Evolutionary conservation across 2,888 invertebrate species (phyloP), one percentile per base, ranked within the genome.

Genomic region (Andrena bucephala): DNA sequence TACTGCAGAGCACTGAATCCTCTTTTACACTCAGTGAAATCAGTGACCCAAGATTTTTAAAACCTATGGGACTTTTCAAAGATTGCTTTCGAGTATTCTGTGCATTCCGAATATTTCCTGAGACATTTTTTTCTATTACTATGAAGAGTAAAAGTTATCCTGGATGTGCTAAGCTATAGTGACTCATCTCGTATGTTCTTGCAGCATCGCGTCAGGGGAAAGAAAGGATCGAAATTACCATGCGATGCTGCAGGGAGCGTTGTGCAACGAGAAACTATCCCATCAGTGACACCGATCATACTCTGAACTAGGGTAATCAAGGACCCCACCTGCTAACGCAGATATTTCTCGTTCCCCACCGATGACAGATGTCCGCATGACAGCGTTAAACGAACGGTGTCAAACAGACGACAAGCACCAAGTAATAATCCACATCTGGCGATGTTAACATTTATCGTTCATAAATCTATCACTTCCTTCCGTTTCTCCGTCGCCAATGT

Each of bases 231-330:
- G 42, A 59, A 29, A 50, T 67, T 31, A 8, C 24, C 59, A 54
- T 66, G 29, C 16, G 66, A 48, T 70, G 20, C 65, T 69, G 48
- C 57, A 13, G n/a, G n/a, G 13, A n/a, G 13, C 24, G 16, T 62
- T 60, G 63, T 20, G n/a, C 59, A 0, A 76, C 5, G 33, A 36
- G 13, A 10, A 69, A 16, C 31, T n/a, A 59, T 63, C n/a, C 16
- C 16, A 27, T 29, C n/a, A 67, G 24, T 54, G 33, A 20, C 48
- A 29, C 48, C 16, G 24, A 2, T 42, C 20, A 20, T 20, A 20
- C 20, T 20, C 36, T 84, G 60, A 65, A 75, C 75, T 42, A 68
- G 77, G 70, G 77, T 81, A 85, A 85, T 88, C 80, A 77, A 78
- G 72, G 72, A 78, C 81, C 82, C 83, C 74, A 72, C 82, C 77